These are phyloP conservation scores for Oligia strigilis DNA, from an alignment of 2,888 invertebrate species.

Conservation along the genomic window DNA sequence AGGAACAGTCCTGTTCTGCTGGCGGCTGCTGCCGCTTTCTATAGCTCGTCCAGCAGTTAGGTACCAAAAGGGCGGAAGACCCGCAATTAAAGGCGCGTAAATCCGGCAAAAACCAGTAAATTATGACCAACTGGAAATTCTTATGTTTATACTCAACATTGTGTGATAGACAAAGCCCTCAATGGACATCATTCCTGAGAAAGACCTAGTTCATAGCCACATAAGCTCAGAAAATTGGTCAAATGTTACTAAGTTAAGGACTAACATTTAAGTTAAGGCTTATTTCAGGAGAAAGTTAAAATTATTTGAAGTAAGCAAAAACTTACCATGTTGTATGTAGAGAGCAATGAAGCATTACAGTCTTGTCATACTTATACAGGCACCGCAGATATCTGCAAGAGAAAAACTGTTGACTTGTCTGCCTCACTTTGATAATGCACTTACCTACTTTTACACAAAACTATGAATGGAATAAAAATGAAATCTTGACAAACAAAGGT, in stretches of 20 bases:
- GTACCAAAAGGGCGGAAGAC: background rate
- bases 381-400: slow-evolving; percentile 26
- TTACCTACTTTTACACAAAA: background rate
- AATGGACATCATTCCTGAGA: background rate
- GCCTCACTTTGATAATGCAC: background rate
- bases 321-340: slow-evolving; percentile 22
- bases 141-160: background rate
- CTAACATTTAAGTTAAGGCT: no score
- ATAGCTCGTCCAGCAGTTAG: background rate
- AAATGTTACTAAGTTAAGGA: background rate
- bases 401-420: background rate
- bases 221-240: background rate
- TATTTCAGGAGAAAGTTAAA: background rate
- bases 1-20: background rate
- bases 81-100: background rate
- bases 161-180: background rate
- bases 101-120: background rate
- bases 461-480: background rate
- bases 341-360: background rate
- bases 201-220: background rate
- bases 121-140: background rate
- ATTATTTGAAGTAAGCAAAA: background rate
- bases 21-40: background rate
- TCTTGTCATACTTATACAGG: background rate
- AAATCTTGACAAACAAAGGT: background rate